Conservation (phyloP, 2,888 invertebrate genomes). For the Molorchus minor region DNA sequence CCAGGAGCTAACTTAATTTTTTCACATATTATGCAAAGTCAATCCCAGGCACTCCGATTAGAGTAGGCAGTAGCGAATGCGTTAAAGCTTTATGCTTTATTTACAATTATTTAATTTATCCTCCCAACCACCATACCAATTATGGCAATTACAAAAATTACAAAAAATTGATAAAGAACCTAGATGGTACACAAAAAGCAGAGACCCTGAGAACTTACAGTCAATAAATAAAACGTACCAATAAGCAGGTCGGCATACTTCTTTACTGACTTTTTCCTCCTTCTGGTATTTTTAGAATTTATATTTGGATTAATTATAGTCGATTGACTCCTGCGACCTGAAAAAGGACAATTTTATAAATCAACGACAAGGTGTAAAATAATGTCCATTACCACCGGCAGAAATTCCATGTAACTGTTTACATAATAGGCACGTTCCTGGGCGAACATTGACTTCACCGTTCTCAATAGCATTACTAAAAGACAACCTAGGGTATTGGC, state of each 20-base stretch:
- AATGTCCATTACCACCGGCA: slow-evolving; percentile 40
- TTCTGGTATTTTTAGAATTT: slow-evolving; percentile 45
- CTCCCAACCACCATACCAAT: too few relatives aligned
- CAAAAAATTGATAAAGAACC: too few relatives aligned
- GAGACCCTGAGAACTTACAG: too few relatives aligned
- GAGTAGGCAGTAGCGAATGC: too few relatives aligned
- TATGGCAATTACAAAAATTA: too few relatives aligned
- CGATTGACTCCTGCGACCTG: slow-evolving; percentile 50
- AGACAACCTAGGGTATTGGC: slow-evolving; percentile 49
- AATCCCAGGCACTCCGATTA: too few relatives aligned
- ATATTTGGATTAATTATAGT: slow-evolving; percentile 50
- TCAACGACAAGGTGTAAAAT: background rate
- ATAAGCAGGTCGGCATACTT: slow-evolving; percentile 74
- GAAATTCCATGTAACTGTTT: slow-evolving; percentile 51
- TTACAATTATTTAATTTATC: too few relatives aligned
- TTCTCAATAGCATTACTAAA: slow-evolving; percentile 43
- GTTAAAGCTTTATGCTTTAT: too few relatives aligned
- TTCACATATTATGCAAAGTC: too few relatives aligned
- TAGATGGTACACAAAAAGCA: too few relatives aligned
- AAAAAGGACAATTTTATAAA: slow-evolving; percentile 18
- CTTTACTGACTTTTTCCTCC: slow-evolving; percentile 44
- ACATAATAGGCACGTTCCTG: slow-evolving; percentile 55
- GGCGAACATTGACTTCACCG: slow-evolving; percentile 37
- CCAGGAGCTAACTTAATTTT: too few relatives aligned
- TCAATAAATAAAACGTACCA: slow-evolving; percentile 68